Evolutionary conservation across 2,888 invertebrate genomes (phyloP).

Genomic region (Balanococcus diminutus): DNA sequence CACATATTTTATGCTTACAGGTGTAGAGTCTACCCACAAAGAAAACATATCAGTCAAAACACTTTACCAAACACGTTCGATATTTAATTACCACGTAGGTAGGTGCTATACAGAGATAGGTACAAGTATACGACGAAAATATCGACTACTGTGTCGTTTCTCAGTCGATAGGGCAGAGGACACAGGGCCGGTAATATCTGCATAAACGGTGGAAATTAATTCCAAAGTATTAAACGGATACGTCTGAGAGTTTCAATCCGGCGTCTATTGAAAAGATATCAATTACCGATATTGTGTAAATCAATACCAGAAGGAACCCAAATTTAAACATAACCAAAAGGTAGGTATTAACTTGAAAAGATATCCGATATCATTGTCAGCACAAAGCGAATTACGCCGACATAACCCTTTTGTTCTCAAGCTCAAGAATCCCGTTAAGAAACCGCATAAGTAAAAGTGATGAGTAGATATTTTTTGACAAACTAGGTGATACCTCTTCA

Average conservation of each 20-base stretch:
- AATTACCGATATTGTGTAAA: conserved; percentile 23
- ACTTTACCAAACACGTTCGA: not conserved
- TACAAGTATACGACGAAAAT: not conserved
- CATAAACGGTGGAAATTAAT: conserved; percentile 1
- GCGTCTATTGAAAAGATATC: not conserved
- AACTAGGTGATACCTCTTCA: not conserved
- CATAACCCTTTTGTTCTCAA: not conserved
- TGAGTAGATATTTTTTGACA: not conserved
- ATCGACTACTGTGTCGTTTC: not conserved
- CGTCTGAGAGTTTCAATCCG: not conserved
- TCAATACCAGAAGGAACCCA: conserved; percentile 29
- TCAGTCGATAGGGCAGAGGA: not conserved
- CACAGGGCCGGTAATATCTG: not conserved
- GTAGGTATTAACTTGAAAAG: conserved; percentile 5
- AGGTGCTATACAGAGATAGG: not conserved
- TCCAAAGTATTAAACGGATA: conserved; percentile 20
- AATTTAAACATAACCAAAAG: conserved; percentile 29
- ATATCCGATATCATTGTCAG: conserved; percentile 34
- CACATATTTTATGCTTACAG: not conserved
- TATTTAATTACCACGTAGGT: not conserved
- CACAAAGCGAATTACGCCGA: not conserved
- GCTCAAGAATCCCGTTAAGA: conserved; percentile 20
- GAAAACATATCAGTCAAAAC: not conserved
- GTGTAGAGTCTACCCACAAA: not conserved
- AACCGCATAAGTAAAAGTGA: conserved; percentile 19